Conservation (phyloP, 1,140 invertebrate genomes). For the Pogonus chalceus region DNA sequence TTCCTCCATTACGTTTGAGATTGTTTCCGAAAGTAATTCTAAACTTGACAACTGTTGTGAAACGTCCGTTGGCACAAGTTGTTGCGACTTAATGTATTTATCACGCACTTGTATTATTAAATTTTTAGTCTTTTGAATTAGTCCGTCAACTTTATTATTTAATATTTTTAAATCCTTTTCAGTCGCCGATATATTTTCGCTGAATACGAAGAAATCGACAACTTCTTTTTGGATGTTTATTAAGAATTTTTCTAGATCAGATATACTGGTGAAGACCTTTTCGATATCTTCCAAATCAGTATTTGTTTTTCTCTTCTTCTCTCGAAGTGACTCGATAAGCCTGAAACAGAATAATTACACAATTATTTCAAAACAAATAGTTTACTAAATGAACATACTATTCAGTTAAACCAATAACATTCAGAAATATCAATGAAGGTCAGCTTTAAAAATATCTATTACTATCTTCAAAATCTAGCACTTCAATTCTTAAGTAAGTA, state of each 20-base stretch:
- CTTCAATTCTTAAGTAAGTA: too few relatives aligned
- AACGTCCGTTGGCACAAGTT: slow-evolving; percentile 63
- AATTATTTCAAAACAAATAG: not conserved
- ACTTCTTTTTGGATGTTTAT: slow-evolving; percentile 51
- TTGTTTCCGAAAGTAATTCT: slow-evolving; percentile 68
- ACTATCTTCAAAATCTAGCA: too few relatives aligned
- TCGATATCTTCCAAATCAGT: slow-evolving; percentile 50
- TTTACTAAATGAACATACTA: not conserved
- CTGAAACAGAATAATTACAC: slow-evolving; percentile 27
- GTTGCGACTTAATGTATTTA: slow-evolving; percentile 51
- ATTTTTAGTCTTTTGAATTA: slow-evolving; percentile 47
- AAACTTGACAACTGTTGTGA: slow-evolving; percentile 62
- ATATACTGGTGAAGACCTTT: slow-evolving; percentile 49
- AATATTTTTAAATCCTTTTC: slow-evolving; percentile 40
- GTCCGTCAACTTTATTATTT: slow-evolving; percentile 40
- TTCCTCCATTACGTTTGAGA: slow-evolving; percentile 70
- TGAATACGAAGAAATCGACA: slow-evolving; percentile 60
- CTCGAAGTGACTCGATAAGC: slow-evolving; percentile 41
- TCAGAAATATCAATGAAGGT: not conserved
- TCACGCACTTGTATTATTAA: slow-evolving; percentile 54
- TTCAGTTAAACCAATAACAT: not conserved
- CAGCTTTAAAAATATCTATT: not conserved
- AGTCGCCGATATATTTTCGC: slow-evolving; percentile 48
- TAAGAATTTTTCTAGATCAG: slow-evolving; percentile 50
- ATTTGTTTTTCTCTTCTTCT: slow-evolving; percentile 46